Evolutionary conservation across 1,140 invertebrate genomes (phyloP), one percentile per base, ranked within the genome.

Genomic region (Nixonia krombeini): DNA sequence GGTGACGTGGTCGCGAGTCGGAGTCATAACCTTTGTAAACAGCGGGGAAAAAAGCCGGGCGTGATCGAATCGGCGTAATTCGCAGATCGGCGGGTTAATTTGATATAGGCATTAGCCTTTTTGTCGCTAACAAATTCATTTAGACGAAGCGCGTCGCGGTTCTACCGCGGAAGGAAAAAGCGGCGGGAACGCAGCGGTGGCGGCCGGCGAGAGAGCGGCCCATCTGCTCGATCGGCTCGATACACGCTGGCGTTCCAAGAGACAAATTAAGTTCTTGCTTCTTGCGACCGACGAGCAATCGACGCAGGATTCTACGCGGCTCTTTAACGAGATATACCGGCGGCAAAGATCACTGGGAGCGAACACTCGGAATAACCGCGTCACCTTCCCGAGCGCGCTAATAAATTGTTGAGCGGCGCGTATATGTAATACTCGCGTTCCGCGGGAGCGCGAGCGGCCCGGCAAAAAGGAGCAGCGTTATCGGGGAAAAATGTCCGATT

Each of bases 211-310:
- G 6, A 10, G 29, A 47, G 56, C 10, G 35, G 57, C 17, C 59
- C 71, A 76, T 75, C 68, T 76, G 73, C 62, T 51, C 62, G 69
- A 82, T 80, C 65, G 59, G 38, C 55, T 67, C 70, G 70, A 82
- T 82, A 80, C 51, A 52, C n/a, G n/a, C 44, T 66, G 59, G 72
- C 77, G 73, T 81, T 78, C 78, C 73, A 71, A 53, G 71, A 79
- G 78, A 80, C 76, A 79, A 81, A 81, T 81, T 80, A 80, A 81
- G 74, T 82, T 81, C 76, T 82, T 80, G 75, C 72, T 66, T 62
- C 56, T 71, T 73, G 71, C 31, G 59, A 52, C 56, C 51, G 61
- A 33, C 46, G 40, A 61, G 70, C 72, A 72, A 76, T 76, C 70
- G 74, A 70, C 68, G 70, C 50, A 59, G 46, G 59, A 71, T 73